phyloP scores from a whole-genome alignment of 1,140 invertebrate genomes.

The Zaprionus nigranus region DNA sequence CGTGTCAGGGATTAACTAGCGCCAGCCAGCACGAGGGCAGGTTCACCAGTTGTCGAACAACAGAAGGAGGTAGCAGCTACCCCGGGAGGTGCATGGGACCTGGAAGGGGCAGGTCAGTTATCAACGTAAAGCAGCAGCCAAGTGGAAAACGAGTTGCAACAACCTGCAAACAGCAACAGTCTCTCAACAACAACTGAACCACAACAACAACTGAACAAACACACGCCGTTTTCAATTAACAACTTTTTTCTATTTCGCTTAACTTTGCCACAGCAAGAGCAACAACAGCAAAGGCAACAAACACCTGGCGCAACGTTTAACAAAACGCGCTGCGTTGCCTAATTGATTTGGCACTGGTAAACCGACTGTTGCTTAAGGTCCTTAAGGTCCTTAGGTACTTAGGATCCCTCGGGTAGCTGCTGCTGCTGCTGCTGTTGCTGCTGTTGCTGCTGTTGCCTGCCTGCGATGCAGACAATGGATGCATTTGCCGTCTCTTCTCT shows the following conservation, averaged over 20 bases:
- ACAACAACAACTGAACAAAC: slow-evolving; percentile 35
- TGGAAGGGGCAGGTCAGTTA: slow-evolving; percentile 13
- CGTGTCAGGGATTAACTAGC: slow-evolving; percentile 59
- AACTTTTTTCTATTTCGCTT: slow-evolving; percentile 61
- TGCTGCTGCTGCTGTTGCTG: background rate
- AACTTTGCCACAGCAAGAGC: slow-evolving; percentile 10
- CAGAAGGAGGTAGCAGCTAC: background rate
- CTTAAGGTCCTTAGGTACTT: slow-evolving; percentile 47
- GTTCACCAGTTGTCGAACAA: background rate
- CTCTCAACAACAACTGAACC: slow-evolving; percentile 5
- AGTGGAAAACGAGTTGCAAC: slow-evolving; percentile 43
- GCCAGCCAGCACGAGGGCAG: background rate
- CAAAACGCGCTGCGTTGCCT: slow-evolving; percentile 59
- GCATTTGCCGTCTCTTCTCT: slow-evolving; percentile 24
- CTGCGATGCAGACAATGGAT: slow-evolving; percentile 35
- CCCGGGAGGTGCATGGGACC: background rate
- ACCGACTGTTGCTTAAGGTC: slow-evolving; percentile 45
- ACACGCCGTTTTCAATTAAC: slow-evolving; percentile 77
- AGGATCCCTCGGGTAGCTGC: slow-evolving; percentile 11
- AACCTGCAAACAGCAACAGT: slow-evolving; percentile 3
- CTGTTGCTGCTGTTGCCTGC: background rate
- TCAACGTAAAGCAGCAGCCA: slow-evolving; percentile 41
- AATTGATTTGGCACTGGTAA: slow-evolving; percentile 70
- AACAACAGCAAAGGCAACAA: slow-evolving; percentile 11
- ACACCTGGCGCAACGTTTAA: slow-evolving; percentile 50